A percentile compares a stretch with the other conserved stretches of the same genome.
These are phyloP conservation scores for Dunckerocampus dactyliophorus DNA, from an alignment of 2,113 vertebrate genomes.

Conservation along the genomic window DNA sequence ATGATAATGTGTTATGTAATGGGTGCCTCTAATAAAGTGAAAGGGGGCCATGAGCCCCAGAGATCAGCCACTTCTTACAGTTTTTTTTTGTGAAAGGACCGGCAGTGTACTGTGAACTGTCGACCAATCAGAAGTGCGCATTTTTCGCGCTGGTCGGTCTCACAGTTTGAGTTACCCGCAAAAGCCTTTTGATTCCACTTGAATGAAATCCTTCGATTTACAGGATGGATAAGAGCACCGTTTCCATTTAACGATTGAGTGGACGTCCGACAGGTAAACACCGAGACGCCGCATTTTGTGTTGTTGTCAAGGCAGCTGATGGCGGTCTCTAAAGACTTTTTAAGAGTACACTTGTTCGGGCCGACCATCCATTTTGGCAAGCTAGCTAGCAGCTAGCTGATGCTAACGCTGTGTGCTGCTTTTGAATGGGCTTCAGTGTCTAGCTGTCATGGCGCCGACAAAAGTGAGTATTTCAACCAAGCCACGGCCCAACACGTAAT, in stretches of 20 bases:
- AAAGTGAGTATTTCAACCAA: constrained; percentile 10
- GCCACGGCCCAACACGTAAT: not conserved
- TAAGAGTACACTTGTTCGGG: constrained; percentile 20
- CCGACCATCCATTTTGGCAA: constrained; percentile 58
- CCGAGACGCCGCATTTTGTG: not conserved
- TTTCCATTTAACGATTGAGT: constrained; percentile 39
- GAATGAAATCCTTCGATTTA: constrained; percentile 59
- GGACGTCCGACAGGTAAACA: constrained; percentile 52
- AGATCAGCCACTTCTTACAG: constrained; percentile 42
- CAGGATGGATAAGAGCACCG: constrained; percentile 52
- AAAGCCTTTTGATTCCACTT: constrained; percentile 62
- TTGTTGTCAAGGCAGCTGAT: constrained; percentile 3
- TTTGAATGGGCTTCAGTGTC: constrained; percentile 29
- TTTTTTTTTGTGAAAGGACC: constrained; percentile 81
- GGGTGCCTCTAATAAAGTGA: no score
- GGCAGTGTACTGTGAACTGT: constrained; percentile 70
- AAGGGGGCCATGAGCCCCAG: not conserved
- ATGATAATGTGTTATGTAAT: no score
- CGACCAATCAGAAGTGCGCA: constrained; percentile 85
- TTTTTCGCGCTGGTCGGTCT: constrained; percentile 92
- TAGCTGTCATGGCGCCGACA: constrained; percentile 63
- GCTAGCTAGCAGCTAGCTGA: constrained; percentile 25
- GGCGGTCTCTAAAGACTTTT: not conserved
- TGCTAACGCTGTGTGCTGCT: constrained; percentile 39
- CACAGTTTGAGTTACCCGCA: constrained; percentile 77